Base-by-base conservation (phyloP, 1,140 invertebrate species). In the Zaprionus ghesquierei region DNA sequence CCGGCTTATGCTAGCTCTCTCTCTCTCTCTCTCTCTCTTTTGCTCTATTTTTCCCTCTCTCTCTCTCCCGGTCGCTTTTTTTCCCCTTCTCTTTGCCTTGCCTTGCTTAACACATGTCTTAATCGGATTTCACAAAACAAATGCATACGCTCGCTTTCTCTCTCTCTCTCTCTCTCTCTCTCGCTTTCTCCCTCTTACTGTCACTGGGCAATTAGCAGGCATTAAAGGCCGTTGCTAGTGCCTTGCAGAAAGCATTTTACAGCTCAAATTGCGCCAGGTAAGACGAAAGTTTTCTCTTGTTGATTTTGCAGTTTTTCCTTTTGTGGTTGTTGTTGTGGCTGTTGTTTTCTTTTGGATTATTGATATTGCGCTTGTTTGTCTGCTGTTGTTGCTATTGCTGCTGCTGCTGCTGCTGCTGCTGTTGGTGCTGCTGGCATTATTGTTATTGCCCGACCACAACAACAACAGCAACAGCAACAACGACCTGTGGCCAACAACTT, bases 401-500 rank as follows among this genome's bases (percentile, higher is more conserved):
- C 27, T 25, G 8, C 1, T 25, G 33, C 13, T 50, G 20, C 10
- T 33, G 5, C n/a, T 51, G n/a, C n/a, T 59, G 29, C 33, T 22
- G 29, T 38, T 59, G 31, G 33, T 56, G 38, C 54, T 68, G 44
- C 15, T 29, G 66, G 66, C 66, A 63, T 69, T 55, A 69, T 63
- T 54, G 50, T 63, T 69, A 69, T 49, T 35, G 44, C 35, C 35
- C 35, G 6, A 41, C 6, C 15, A 15, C 58, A 60, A 13, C 51
- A 54, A 10, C n/a, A 27, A 10, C 15, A 54, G 20, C 31, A 25
- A 58, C 55, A 38, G 9, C 49, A 51, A 51, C 49, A 18, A 4
- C 51, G 58, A 66, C 54, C 62, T 65, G 62, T 58, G 60, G 60
- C 63, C 53, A 71, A 41, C 46, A 72, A 60, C 62, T 71, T 65